phyloP scores from a whole-genome alignment of 2,888 invertebrate genomes.

The Xestia c-nigrum region DNA sequence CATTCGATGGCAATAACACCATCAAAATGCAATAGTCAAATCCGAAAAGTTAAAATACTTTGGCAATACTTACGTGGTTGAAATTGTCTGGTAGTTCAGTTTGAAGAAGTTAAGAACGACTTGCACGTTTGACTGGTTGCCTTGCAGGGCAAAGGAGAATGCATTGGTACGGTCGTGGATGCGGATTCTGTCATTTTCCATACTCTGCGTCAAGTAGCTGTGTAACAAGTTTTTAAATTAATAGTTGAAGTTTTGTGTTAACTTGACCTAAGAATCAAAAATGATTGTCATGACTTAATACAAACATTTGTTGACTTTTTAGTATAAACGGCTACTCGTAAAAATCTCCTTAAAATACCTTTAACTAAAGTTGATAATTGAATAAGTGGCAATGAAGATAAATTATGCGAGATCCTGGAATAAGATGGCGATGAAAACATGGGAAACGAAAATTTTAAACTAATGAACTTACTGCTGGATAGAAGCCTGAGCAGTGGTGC shows the following conservation, averaged over 20 bases:
- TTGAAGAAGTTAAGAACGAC: conserved; percentile 89
- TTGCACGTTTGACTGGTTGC: conserved; percentile 89
- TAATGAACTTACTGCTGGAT: conserved; percentile 75
- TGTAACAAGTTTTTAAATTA: neutral
- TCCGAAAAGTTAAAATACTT: neutral
- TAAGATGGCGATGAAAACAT: neutral
- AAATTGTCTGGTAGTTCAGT: conserved; percentile 73
- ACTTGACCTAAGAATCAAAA: neutral
- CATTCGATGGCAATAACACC: neutral
- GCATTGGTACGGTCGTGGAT: conserved; percentile 86
- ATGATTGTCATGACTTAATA: neutral
- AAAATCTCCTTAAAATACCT: neutral
- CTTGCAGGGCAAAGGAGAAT: conserved; percentile 88
- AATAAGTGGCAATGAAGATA: neutral
- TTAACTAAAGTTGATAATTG: neutral
- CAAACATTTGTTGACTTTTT: neutral
- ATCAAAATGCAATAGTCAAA: neutral
- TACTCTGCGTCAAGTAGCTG: conserved; percentile 88
- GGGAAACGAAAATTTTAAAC: neutral
- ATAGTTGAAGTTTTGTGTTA: neutral
- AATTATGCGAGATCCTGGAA: neutral
- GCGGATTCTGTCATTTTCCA: conserved; percentile 85
- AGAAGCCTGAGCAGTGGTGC: conserved; percentile 76
- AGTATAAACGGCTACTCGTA: neutral
- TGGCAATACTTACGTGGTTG: conserved; percentile 72